These are phyloP conservation scores for Leptinotarsa peninsularis DNA, from an alignment of 2,888 invertebrate genomes.

Conservation along the genomic window DNA sequence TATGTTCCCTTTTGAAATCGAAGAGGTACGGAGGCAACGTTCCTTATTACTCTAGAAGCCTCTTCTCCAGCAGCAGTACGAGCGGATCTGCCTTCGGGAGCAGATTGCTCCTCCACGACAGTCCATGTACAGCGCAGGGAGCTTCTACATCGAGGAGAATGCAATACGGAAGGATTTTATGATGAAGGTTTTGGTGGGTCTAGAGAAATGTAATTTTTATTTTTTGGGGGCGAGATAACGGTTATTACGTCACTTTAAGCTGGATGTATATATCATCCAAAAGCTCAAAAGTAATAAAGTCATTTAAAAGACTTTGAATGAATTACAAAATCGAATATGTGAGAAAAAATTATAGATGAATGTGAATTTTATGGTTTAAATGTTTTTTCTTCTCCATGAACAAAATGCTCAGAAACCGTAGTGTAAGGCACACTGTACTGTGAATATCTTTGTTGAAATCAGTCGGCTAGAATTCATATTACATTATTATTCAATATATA, in stretches of 20 bases:
- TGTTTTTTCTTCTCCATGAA: too few species aligned
- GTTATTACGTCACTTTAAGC: background rate
- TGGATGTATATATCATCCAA: background rate
- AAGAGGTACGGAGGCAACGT: slow-evolving; percentile 68
- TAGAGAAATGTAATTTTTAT: background rate
- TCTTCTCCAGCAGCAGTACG: slow-evolving; percentile 71
- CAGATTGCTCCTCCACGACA: slow-evolving; percentile 72
- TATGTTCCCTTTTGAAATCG: slow-evolving; percentile 75
- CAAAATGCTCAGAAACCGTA: too few species aligned
- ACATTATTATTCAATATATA: too few species aligned
- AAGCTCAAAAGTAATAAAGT: too few species aligned
- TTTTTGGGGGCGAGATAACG: background rate
- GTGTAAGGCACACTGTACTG: too few species aligned
- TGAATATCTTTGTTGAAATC: too few species aligned
- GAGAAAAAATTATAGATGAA: too few species aligned
- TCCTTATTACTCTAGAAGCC: slow-evolving; percentile 73
- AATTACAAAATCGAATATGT: too few species aligned
- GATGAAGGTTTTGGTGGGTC: slow-evolving; percentile 24
- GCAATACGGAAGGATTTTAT: slow-evolving; percentile 60
- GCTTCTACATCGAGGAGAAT: slow-evolving; percentile 54
- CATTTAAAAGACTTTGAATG: too few species aligned
- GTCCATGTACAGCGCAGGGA: slow-evolving; percentile 71
- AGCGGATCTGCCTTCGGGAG: slow-evolving; percentile 73
- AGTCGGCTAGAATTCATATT: too few species aligned
- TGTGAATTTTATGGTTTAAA: too few species aligned